Evolutionary conservation across 2,113 vertebrate species (phyloP).

Genomic region (Bubo blakistoni): DNA sequence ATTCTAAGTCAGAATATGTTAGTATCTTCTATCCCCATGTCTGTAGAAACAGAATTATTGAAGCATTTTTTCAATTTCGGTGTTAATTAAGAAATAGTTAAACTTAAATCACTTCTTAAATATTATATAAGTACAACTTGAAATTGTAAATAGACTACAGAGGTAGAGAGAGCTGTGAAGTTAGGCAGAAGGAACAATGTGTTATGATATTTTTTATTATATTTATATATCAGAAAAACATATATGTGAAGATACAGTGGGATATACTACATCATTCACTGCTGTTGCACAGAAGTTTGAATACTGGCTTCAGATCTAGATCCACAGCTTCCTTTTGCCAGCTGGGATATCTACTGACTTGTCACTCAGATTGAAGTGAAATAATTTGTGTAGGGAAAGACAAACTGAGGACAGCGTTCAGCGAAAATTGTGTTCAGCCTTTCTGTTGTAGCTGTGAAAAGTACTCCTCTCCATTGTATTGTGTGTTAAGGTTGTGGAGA

Average conservation of each 20-base stretch:
- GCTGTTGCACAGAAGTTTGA: not conserved
- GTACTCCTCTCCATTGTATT: not conserved
- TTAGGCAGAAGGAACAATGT: not conserved
- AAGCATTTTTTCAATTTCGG: not conserved
- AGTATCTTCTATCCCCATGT: not conserved
- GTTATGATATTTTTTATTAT: not conserved
- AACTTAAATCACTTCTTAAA: not conserved
- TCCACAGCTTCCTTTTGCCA: not conserved
- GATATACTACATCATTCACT: not conserved
- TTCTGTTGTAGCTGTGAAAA: not conserved
- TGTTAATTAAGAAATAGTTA: not conserved
- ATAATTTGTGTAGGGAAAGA: not conserved
- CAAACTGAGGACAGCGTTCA: not conserved
- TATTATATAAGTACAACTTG: not conserved
- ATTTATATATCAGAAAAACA: not conserved
- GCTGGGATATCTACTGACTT: not conserved
- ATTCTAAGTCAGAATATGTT: not conserved
- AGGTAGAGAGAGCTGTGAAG: not conserved
- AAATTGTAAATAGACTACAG: not conserved
- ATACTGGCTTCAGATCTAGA: not conserved
- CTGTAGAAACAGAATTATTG: not conserved
- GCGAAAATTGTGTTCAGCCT: not conserved
- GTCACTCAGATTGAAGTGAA: not conserved
- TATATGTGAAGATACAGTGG: not conserved
- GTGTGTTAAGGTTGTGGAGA: not conserved